These are phyloP conservation scores for Platysternon megacephalum DNA, from an alignment of 2,113 vertebrate species.

Conservation along the genomic window DNA sequence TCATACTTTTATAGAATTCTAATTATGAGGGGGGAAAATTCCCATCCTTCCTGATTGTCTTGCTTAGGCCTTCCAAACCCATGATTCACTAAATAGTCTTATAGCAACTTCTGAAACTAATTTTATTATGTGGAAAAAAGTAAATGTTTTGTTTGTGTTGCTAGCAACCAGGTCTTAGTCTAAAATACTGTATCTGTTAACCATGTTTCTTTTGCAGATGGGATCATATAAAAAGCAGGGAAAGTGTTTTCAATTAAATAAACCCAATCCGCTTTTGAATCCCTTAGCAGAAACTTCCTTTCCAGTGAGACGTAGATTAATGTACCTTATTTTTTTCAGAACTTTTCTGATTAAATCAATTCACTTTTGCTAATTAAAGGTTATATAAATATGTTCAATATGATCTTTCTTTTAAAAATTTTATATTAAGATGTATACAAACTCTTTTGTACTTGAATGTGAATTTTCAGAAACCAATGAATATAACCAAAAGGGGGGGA, in stretches of 20 bases:
- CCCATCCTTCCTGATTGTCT: neutral
- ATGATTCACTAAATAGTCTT: neutral
- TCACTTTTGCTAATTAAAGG: neutral
- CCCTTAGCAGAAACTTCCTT: neutral
- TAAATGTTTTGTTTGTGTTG: constrained; percentile 63
- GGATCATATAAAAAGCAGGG: constrained; percentile 22
- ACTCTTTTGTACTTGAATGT: neutral
- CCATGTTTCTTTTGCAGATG: constrained; percentile 19
- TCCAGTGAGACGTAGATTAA: accelerated
- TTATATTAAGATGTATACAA: neutral
- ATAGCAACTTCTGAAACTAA: neutral
- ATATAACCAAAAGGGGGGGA: neutral
- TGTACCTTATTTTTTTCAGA: neutral
- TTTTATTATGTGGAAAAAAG: neutral
- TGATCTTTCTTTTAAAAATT: neutral
- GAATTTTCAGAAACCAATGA: neutral
- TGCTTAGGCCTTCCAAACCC: neutral
- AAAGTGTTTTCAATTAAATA: constrained; percentile 48
- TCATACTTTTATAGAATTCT: neutral
- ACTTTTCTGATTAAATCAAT: neutral
- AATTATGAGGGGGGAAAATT: neutral
- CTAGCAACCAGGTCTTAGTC: constrained; percentile 50
- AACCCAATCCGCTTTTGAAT: neutral
- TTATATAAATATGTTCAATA: neutral
- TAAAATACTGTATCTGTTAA: constrained; percentile 15